Percentiles rank a stretch among this genome's conserved stretches.
These are phyloP conservation scores for Periplaneta americana DNA, from an alignment of 1,140 invertebrate species.

Conservation along the genomic window DNA sequence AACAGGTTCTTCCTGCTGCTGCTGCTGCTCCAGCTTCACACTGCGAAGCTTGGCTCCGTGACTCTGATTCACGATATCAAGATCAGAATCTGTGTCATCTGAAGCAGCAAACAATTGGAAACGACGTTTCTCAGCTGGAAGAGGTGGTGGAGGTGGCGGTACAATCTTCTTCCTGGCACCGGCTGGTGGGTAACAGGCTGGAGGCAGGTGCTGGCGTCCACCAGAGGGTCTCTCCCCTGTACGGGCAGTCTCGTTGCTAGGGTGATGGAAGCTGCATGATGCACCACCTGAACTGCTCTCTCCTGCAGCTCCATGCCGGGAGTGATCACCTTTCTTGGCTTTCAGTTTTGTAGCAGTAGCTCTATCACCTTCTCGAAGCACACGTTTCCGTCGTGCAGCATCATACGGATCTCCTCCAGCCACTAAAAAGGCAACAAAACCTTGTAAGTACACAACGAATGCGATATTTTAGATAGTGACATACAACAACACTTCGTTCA, in stretches of 20 bases:
- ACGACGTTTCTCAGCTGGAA: background rate
- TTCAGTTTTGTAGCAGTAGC: constrained; percentile 10
- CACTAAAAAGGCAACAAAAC: background rate
- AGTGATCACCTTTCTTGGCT: constrained; percentile 17
- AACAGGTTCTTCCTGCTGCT: background rate
- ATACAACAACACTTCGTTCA: background rate
- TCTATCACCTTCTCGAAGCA: constrained; percentile 12
- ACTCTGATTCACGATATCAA: background rate
- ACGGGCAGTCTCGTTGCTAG: background rate
- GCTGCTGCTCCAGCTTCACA: background rate
- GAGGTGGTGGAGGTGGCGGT: background rate
- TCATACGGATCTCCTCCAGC: constrained; percentile 1
- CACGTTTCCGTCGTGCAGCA: constrained; percentile 16
- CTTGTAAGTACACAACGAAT: background rate
- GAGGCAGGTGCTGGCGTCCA: background rate
- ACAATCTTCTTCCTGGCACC: constrained; percentile 5
- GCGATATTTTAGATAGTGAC: background rate
- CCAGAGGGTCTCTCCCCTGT: background rate
- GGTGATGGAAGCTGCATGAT: constrained; percentile 1
- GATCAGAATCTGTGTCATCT: background rate
- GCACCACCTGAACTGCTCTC: background rate
- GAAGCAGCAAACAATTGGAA: background rate
- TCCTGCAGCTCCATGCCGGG: background rate
- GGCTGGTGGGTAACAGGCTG: background rate
- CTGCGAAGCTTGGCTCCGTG: background rate